Percentiles rank a stretch among this genome's conserved stretches.
Evolutionary conservation across 1,140 invertebrate species (phyloP).

Genomic region (Leptestheria dahalacensis): DNA sequence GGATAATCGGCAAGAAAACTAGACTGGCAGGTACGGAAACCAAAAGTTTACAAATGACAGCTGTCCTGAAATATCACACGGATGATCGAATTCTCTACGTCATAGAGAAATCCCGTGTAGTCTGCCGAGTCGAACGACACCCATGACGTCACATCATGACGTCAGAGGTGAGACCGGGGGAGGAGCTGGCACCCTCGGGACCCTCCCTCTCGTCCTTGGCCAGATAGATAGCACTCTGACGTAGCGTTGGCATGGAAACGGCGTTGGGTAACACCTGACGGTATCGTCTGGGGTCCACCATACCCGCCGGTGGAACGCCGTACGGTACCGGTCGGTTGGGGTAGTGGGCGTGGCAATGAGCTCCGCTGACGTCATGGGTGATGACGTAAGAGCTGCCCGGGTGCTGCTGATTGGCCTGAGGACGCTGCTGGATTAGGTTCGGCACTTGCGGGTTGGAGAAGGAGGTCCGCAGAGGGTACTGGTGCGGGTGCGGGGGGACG

Average conservation of each 20-base stretch:
- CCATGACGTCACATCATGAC: conserved; percentile 7
- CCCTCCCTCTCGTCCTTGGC: conserved; percentile 23
- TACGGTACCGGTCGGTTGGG: conserved; percentile 1
- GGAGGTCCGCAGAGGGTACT: background rate
- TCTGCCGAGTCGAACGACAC: background rate
- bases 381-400: background rate
- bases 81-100: background rate
- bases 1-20: no score
- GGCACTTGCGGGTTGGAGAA: background rate
- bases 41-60: background rate
- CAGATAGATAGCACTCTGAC: background rate
- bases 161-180: conserved; percentile 19
- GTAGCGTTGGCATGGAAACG: background rate
- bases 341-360: background rate
- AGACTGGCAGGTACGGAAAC: background rate
- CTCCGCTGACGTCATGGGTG: conserved; percentile 2
- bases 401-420: background rate
- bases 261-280: conserved; percentile 4
- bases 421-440: background rate
- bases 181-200: conserved; percentile 26
- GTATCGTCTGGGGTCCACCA: background rate
- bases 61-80: background rate
- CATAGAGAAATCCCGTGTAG: background rate
- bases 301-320: background rate
- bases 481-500: background rate